Base-by-base conservation (phyloP, 2,888 invertebrate species). In the Ophioninae sp. region DNA sequence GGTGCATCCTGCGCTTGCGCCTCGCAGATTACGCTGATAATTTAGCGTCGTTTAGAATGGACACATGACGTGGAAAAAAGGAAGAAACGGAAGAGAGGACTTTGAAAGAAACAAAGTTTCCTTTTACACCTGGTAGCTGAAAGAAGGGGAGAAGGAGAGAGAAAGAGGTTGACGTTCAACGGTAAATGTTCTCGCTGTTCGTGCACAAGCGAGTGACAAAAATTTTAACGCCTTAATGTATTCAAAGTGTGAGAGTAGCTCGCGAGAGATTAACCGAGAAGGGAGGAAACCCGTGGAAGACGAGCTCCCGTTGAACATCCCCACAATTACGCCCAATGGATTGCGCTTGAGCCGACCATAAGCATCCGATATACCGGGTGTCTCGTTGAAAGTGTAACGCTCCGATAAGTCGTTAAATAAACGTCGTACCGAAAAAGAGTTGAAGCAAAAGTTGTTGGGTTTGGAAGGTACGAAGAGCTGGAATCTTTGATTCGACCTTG, bases 211-310 rank as follows among this genome's bases (percentile, higher is more conserved):
- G 85, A 82, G 86, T 87, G 88, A 89, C 89, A 88, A 88, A 87
- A 87, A 89, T 86, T 88, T 81, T 10, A 50, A 50, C 56, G 75
- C 8, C 72, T 85, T 87, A 88, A 89, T 88, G 68, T 89, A 89
- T 89, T 89, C 88, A 85, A 88, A 87, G 74, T 84, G 65, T 72
- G 62, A 50, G 44, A 50, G 39, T 56, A 56, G 30, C 67, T 72
- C 59, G 70, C 70, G 68, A 75, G 72, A 74, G 82, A 77, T 77
- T 81, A 77, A 84, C 84, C 30, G 41, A 64, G 57, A 61, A 61
- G 73, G 73, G 57, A 69, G 59, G 68, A 74, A 74, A 44, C 17
- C 56, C 44, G 50, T 76, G 70, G 70, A 79, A 74, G 67, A 73
- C 64, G 70, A 79, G 77, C 68, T 50, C 13, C 50, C 20, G 57